A percentile compares a stretch with the other conserved stretches of the same genome.
phyloP scores from a whole-genome alignment of 2,888 invertebrate genomes.

The Meiosimyza platycephala region DNA sequence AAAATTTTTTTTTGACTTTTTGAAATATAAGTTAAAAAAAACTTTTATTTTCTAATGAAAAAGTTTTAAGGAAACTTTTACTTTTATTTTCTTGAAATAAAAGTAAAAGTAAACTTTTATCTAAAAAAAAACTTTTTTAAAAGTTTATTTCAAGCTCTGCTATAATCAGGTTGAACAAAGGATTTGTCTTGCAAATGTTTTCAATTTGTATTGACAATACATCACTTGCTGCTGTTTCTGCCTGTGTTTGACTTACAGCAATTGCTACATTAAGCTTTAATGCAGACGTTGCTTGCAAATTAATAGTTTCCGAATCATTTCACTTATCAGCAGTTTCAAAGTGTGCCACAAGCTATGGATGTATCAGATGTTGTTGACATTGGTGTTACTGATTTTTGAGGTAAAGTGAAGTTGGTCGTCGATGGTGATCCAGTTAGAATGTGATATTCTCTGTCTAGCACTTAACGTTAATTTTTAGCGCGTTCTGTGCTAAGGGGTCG shows the following conservation, averaged over 20 bases:
- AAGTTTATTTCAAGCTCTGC: too few species aligned
- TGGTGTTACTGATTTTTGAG: slow-evolving; percentile 50
- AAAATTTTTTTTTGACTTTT: too few species aligned
- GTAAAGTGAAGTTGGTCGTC: slow-evolving; percentile 39
- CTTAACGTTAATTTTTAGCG: slow-evolving; percentile 52
- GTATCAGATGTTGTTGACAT: slow-evolving; percentile 56
- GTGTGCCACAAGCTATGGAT: slow-evolving; percentile 10
- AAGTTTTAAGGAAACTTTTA: too few species aligned
- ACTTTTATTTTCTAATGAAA: too few species aligned
- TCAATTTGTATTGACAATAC: slow-evolving; percentile 38
- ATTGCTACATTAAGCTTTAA: slow-evolving; percentile 21
- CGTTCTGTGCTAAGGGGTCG: slow-evolving; percentile 53
- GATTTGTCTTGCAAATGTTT: neutral
- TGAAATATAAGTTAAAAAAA: too few species aligned
- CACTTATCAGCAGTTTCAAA: slow-evolving; percentile 11
- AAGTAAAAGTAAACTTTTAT: too few species aligned
- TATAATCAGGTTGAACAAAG: slow-evolving; percentile 35
- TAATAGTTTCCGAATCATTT: slow-evolving; percentile 45
- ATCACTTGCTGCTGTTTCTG: slow-evolving; percentile 32
- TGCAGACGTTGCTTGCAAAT: slow-evolving; percentile 26
- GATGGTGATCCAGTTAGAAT: slow-evolving; percentile 48
- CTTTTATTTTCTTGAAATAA: too few species aligned
- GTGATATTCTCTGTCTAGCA: slow-evolving; percentile 55
- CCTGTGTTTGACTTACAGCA: slow-evolving; percentile 2
- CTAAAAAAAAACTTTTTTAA: too few species aligned